These are phyloP conservation scores for Hesperia comma DNA, from an alignment of 2,888 invertebrate species.

Conservation along the genomic window DNA sequence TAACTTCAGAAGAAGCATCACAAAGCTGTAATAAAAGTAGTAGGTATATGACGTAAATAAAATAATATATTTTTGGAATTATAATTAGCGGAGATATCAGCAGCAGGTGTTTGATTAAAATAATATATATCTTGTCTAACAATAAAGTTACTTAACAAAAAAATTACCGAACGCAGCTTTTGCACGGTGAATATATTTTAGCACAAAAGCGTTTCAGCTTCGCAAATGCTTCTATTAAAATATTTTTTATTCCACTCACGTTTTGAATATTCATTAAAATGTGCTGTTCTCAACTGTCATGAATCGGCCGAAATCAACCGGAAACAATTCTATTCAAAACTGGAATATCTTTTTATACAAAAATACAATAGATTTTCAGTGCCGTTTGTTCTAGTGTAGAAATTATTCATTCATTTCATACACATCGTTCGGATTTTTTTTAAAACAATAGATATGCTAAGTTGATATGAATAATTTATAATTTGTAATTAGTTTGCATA, in stretches of 20 bases:
- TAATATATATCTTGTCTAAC: too few relatives aligned
- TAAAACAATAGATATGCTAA: background rate
- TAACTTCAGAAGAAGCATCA: too few relatives aligned
- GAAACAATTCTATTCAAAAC: constrained; percentile 26
- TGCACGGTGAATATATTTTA: background rate
- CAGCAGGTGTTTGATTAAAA: too few relatives aligned
- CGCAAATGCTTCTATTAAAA: constrained; percentile 17
- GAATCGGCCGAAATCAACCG: constrained; percentile 22
- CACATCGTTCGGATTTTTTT: background rate
- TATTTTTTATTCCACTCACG: constrained; percentile 23
- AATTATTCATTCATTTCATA: constrained; percentile 9
- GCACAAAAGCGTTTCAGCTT: background rate
- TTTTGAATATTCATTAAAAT: constrained; percentile 26
- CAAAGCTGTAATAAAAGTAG: too few relatives aligned
- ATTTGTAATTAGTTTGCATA: too few relatives aligned
- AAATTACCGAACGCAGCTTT: background rate
- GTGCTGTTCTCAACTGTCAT: constrained; percentile 17
- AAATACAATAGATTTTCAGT: constrained; percentile 21
- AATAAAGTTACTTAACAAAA: background rate
- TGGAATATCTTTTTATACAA: constrained; percentile 16
- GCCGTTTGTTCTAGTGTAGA: constrained; percentile 5
- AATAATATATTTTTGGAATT: too few relatives aligned
- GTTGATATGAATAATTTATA: too few relatives aligned
- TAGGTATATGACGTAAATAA: too few relatives aligned
- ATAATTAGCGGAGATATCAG: too few relatives aligned